Evolutionary conservation across 2,113 vertebrate genomes (phyloP).

Genomic region (Nesospiza acunhae): DNA sequence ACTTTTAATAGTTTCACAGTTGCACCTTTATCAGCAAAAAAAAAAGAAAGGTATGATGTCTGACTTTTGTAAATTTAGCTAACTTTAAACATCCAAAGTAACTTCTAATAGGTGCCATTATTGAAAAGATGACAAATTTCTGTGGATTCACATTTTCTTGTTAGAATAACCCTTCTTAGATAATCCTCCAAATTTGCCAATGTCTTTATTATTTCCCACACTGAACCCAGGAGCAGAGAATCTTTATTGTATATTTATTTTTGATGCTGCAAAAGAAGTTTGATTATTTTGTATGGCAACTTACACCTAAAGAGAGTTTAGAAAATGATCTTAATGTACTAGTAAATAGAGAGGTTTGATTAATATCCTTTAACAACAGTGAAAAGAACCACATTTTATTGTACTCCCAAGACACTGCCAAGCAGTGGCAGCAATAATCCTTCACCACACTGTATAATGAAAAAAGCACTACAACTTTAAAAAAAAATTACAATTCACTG

Average conservation of each 20-base stretch:
- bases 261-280: background rate
- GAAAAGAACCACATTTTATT: background rate
- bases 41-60: background rate
- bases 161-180: background rate
- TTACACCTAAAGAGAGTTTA: conserved; percentile 25
- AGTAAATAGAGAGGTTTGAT: background rate
- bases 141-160: background rate
- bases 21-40: background rate
- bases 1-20: background rate
- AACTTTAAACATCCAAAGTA: background rate
- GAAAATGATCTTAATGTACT: background rate
- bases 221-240: background rate
- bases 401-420: conserved; percentile 17
- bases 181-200: background rate
- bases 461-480: conserved; percentile 46
- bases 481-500: conserved; percentile 30
- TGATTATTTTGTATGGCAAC: background rate
- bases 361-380: background rate
- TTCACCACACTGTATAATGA: conserved; percentile 39
- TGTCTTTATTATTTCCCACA: background rate
- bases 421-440: conserved; percentile 42
- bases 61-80: conserved; percentile 5
- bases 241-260: background rate
- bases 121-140: background rate
- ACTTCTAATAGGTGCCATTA: background rate